phyloP scores from a whole-genome alignment of 1,140 invertebrate genomes.

The Euborellia annulipes region DNA sequence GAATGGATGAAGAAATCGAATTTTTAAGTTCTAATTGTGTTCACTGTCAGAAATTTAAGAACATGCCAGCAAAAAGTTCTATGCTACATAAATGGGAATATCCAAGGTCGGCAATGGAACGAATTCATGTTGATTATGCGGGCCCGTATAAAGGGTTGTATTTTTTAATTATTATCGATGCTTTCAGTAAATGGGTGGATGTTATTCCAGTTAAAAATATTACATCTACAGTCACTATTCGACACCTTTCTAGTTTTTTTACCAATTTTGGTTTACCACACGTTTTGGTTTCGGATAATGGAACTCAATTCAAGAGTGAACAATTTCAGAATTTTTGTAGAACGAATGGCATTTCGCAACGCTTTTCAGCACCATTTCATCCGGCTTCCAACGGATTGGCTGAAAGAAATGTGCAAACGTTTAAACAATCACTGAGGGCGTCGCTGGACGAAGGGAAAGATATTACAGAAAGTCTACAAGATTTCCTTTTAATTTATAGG shows the following conservation, averaged over 20 bases:
- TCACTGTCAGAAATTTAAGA: too few species aligned
- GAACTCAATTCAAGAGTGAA: slow-evolving; percentile 14
- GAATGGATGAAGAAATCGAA: neutral
- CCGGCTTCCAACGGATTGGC: slow-evolving; percentile 17
- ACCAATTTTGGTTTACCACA: slow-evolving; percentile 15
- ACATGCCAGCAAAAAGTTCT: too few species aligned
- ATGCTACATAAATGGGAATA: too few species aligned
- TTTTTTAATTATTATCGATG: neutral
- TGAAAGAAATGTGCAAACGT: slow-evolving; percentile 20
- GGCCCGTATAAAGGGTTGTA: neutral
- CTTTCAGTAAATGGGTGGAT: neutral
- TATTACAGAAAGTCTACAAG: too few species aligned
- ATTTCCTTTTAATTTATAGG: too few species aligned
- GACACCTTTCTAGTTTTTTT: slow-evolving; percentile 4
- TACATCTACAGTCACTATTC: neutral
- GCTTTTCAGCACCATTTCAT: slow-evolving; percentile 13
- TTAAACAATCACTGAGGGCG: too few species aligned
- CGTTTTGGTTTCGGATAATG: slow-evolving; percentile 19
- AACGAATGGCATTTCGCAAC: slow-evolving; percentile 15
- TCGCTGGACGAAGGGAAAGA: too few species aligned
- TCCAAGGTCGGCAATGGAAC: neutral
- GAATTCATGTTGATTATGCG: slow-evolving; percentile 1
- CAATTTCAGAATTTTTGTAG: slow-evolving; percentile 16
- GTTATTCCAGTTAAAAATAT: neutral
- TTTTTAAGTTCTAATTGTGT: too few species aligned